phyloP scores from a whole-genome alignment of 2,888 invertebrate species.

The Lomographa bimaculata region DNA sequence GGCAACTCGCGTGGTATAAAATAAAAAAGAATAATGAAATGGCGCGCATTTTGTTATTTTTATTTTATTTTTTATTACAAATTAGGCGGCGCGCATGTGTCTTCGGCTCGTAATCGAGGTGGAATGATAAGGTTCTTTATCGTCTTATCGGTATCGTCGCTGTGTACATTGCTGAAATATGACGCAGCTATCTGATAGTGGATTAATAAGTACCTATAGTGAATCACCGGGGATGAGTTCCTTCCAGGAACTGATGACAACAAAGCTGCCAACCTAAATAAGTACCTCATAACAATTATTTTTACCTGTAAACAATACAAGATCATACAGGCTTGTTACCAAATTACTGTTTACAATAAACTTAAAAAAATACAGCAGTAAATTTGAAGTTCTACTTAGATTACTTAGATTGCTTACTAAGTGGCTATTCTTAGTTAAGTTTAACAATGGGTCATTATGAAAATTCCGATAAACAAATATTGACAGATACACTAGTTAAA shows the following conservation, averaged over 20 bases:
- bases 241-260: too few species aligned
- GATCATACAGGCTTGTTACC: too few species aligned
- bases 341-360: constrained; percentile 1
- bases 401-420: too few species aligned
- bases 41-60: constrained; percentile 53
- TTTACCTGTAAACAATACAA: too few species aligned
- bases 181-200: constrained; percentile 57
- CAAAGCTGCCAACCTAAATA: too few species aligned
- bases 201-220: constrained; percentile 42
- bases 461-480: constrained; percentile 8
- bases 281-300: too few species aligned
- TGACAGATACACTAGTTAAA: constrained; percentile 1
- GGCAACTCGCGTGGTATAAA: constrained; percentile 46
- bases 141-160: constrained; percentile 64
- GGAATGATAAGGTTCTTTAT: constrained; percentile 73
- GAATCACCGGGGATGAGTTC: constrained; percentile 32
- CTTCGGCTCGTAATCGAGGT: constrained; percentile 58
- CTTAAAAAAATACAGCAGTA: too few species aligned
- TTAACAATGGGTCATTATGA: constrained; percentile 5
- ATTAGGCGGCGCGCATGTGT: constrained; percentile 46
- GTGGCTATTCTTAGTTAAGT: too few species aligned
- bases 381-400: too few species aligned
- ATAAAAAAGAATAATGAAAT: constrained; percentile 57
- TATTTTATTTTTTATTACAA: constrained; percentile 22
- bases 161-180: constrained; percentile 70